Evolutionary conservation across 2,797 vertebrate species (phyloP), one percentile per base, ranked within the genome.

Genomic region (Falco cherrug): DNA sequence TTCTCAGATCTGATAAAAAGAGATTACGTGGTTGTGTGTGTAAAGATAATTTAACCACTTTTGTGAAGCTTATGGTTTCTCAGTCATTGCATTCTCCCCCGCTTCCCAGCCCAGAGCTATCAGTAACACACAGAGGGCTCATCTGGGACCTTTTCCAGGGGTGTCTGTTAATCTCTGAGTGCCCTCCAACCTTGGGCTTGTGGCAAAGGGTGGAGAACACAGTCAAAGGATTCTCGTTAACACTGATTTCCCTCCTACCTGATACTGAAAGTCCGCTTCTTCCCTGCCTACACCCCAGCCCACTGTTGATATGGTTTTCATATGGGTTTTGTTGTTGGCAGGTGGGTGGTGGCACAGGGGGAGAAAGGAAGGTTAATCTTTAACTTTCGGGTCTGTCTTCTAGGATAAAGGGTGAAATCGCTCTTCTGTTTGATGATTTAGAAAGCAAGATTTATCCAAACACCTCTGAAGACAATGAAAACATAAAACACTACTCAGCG

Each of bases 1-100:
- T 90, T 87, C 73, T 77, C 57, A 75, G 80, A 94, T 95, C 83
- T 91, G 95, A 97, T 96, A 95, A 89, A 92, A 80, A 48, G 57
- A 67, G 91, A 92, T 97, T 96, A 78, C 2, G 5, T 54, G 59
- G 35, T 43, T 89, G 67, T 82, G 39, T 33, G 65, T 70, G 82
- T 56, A 53, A 80, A 88, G 69, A 93, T 86, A 95, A 94, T 25
- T 18, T 76, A n/a, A 9, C 16, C 48, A 15, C 57, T 85, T 19
- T 29, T 70, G 45, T 10, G 57, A 78, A 57, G 64, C 26, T 92
- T 65, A 8, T 15, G 39, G 35, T 50, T 74, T 54, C 73, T 57
- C 50, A 43, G 26, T 41, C 45, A 17, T 7, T 47, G 14, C 28
- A 13, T 57, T 61, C 57, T 70, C 26, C 11, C 11, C 73, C 6